Percentiles rank a stretch among this genome's conserved stretches.
Conservation (phyloP, 2,113 vertebrate species). For the Caracal caracal region DNA sequence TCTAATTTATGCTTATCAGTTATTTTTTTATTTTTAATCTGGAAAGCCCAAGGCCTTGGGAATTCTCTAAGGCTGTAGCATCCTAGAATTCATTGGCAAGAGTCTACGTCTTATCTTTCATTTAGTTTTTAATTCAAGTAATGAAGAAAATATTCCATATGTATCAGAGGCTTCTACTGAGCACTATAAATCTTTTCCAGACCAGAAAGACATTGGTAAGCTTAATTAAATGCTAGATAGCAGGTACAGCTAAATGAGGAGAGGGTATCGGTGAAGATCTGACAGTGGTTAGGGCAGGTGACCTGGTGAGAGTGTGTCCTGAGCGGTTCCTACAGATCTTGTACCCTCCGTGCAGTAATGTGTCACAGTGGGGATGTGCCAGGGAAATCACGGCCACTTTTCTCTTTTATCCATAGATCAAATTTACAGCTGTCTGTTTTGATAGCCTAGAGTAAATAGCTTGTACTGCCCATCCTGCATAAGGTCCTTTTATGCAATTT, state of each 20-base stretch:
- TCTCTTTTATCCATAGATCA: neutral
- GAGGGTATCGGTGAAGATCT: neutral
- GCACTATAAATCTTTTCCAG: constrained; percentile 56
- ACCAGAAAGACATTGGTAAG: constrained; percentile 66
- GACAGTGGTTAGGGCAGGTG: neutral
- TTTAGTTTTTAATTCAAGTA: constrained; percentile 75
- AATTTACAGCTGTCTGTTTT: neutral
- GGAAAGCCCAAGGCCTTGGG: constrained; percentile 34
- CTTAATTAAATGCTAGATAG: constrained; percentile 70
- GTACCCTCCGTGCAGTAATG: neutral
- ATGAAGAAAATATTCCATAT: constrained; percentile 65
- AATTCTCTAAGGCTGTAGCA: constrained; percentile 8
- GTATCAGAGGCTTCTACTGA: constrained; percentile 65
- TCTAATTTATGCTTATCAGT: constrained; percentile 33
- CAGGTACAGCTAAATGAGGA: constrained; percentile 63
- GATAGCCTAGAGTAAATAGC: neutral
- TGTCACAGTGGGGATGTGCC: neutral
- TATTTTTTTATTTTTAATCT: constrained; percentile 30
- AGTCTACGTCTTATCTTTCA: constrained; percentile 54
- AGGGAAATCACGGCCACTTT: neutral
- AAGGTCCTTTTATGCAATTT: neutral
- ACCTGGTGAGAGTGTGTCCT: neutral
- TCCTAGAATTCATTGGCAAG: constrained; percentile 55
- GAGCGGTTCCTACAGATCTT: neutral
- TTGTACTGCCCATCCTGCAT: neutral